Percentiles rank a stretch among this genome's conserved stretches.
phyloP scores from a whole-genome alignment of 2,797 vertebrate species.

The Hemitrygon akajei region DNA sequence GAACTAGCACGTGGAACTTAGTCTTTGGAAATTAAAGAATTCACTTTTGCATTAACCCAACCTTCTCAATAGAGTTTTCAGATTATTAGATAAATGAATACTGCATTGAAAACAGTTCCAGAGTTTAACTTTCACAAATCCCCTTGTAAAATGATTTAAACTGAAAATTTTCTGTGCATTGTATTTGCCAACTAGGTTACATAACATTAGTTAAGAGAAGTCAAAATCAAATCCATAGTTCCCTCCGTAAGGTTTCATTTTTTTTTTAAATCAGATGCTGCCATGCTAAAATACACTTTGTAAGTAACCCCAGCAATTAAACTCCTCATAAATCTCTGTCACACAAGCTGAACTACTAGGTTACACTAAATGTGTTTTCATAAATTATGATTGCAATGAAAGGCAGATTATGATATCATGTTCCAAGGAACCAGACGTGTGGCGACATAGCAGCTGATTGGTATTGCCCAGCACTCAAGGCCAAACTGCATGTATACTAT shows the following conservation, averaged over 20 bases:
- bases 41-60: too few relatives aligned
- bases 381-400: constrained; percentile 58
- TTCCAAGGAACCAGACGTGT: constrained; percentile 54
- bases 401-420: constrained; percentile 50
- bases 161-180: background rate
- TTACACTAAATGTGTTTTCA: constrained; percentile 45
- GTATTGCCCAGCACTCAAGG: constrained; percentile 37
- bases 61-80: too few relatives aligned
- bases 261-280: constrained; percentile 35
- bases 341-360: constrained; percentile 41
- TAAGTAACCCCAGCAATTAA: constrained; percentile 39
- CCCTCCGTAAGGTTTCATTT: constrained; percentile 37
- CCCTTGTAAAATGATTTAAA: too few relatives aligned
- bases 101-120: background rate
- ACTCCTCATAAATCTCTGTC: constrained; percentile 19
- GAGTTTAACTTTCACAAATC: background rate
- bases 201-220: background rate
- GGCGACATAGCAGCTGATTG: constrained; percentile 52
- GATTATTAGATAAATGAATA: background rate
- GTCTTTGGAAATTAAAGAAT: too few relatives aligned
- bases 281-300: constrained; percentile 18
- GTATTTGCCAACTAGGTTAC: background rate
- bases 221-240: constrained; percentile 29
- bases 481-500: accelerated
- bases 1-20: background rate